These are phyloP conservation scores for Mythimna vitellina DNA, from an alignment of 2,888 invertebrate species.

Conservation along the genomic window DNA sequence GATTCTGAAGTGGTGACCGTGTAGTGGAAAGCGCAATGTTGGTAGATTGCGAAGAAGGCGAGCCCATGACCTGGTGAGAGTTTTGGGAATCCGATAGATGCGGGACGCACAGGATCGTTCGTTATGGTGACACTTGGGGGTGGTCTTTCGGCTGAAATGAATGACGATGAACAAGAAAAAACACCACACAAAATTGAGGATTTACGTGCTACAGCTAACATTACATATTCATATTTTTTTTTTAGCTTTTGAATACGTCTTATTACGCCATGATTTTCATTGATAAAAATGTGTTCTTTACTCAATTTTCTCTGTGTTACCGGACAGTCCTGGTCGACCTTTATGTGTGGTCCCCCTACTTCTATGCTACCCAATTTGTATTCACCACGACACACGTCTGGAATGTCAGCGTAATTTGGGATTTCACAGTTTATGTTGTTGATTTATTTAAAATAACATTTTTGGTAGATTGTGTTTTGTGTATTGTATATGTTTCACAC, in stretches of 20 bases:
- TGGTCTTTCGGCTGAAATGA: too few relatives aligned
- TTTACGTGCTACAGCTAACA: too few relatives aligned
- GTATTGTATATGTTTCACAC: not conserved
- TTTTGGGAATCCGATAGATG: too few relatives aligned
- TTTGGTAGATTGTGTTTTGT: constrained; percentile 27
- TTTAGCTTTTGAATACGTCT: not conserved
- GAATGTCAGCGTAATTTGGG: constrained; percentile 77
- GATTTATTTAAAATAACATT: constrained; percentile 57
- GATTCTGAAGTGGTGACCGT: too few relatives aligned
- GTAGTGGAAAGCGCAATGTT: too few relatives aligned
- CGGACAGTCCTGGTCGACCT: not conserved
- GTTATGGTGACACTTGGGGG: too few relatives aligned
- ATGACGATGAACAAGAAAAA: too few relatives aligned
- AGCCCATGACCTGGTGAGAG: too few relatives aligned
- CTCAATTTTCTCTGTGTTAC: not conserved
- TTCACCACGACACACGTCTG: constrained; percentile 72
- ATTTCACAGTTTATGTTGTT: constrained; percentile 71
- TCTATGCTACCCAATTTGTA: constrained; percentile 72
- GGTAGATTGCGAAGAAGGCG: too few relatives aligned
- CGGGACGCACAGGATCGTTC: too few relatives aligned
- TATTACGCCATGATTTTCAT: not conserved
- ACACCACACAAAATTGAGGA: too few relatives aligned
- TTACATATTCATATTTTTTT: too few relatives aligned
- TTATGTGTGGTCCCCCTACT: constrained; percentile 39
- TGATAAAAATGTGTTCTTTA: not conserved